A percentile compares a stretch with the other conserved stretches of the same genome.
phyloP scores from a whole-genome alignment of 1,140 invertebrate species.

The Cydia amplana region DNA sequence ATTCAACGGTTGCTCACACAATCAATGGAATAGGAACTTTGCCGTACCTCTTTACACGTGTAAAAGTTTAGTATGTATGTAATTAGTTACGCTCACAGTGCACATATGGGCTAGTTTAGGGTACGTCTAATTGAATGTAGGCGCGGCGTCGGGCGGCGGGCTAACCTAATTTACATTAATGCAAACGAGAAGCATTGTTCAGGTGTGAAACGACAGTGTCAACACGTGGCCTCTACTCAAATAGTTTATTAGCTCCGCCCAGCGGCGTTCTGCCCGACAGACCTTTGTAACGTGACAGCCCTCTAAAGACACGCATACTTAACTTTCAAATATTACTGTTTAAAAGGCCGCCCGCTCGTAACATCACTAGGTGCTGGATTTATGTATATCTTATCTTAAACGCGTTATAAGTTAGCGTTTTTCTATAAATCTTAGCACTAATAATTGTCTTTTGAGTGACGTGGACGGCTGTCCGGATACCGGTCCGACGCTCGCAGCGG shows the following conservation, averaged over 20 bases:
- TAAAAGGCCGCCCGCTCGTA: conserved; percentile 51
- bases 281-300: conserved; percentile 72
- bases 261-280: conserved; percentile 66
- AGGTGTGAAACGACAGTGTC: conserved; percentile 78
- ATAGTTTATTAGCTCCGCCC: conserved; percentile 78
- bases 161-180: conserved; percentile 80
- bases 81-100: conserved; percentile 64
- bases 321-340: conserved; percentile 61
- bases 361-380: conserved; percentile 12
- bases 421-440: conserved; percentile 24
- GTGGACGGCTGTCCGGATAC: conserved; percentile 8
- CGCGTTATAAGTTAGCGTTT: conserved; percentile 33
- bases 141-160: conserved; percentile 66
- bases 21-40: conserved; percentile 30
- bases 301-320: conserved; percentile 68
- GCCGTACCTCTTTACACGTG: conserved; percentile 50
- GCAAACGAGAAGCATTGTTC: conserved; percentile 78
- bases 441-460: conserved; percentile 15
- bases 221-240: conserved; percentile 75
- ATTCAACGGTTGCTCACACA: conserved; percentile 10
- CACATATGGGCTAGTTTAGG: conserved; percentile 70
- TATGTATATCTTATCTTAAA: conserved; percentile 4
- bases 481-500: conserved; percentile 1
- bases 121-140: conserved; percentile 74
- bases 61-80: conserved; percentile 59